Base-by-base conservation (phyloP, 2,888 invertebrate species). In the Toxonevra muliebris region DNA sequence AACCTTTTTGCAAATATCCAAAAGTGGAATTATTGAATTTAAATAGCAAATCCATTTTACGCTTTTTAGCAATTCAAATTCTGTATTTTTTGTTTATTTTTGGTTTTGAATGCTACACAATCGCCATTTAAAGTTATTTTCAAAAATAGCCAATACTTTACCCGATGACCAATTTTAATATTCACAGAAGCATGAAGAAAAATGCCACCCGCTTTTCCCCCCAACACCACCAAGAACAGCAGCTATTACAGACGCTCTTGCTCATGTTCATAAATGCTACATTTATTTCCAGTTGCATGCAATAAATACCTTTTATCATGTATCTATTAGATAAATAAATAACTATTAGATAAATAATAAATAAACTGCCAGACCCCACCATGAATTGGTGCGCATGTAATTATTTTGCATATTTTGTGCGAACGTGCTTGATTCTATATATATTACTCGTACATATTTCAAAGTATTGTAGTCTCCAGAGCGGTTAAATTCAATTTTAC, bases 21-120 rank as follows among this genome's bases (percentile, higher is more conserved):
- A 48, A 15, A 15, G 30, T 30, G 52, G 17, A 19, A 45, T 52
- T 10, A 50, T 65, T 52, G 53, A 48, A 65, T 65, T 59, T 52
- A 41, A 79, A 79, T 78, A 76, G 77, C 77, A 74, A 68, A 76
- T 74, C 61, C 72, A 78, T 79, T 79, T 78, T 67, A 79, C 67
- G 76, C 79, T 74, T 60, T 79, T 79, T 73, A 75, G 54, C 72
- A 69, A 69, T 73, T 73, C 41, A 43, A 41, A 41, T 15, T 42
- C 20, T 41, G 8, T 4, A 30, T 30, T 30, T 30, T 30, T 12
- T 10, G 5, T 17, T 12, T 5, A n/a, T 55, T 45, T 43, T 53
- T 12, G 11, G 40, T 12, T 55, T 19, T n/a, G 13, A 15, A 17
- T 55, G 19, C 19, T 48, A 4, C 15, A 15, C 48, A 15, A 15